Percentiles rank a stretch among this genome's conserved stretches.
phyloP scores from a whole-genome alignment of 2,888 invertebrate species.

The Epinotia ramella region DNA sequence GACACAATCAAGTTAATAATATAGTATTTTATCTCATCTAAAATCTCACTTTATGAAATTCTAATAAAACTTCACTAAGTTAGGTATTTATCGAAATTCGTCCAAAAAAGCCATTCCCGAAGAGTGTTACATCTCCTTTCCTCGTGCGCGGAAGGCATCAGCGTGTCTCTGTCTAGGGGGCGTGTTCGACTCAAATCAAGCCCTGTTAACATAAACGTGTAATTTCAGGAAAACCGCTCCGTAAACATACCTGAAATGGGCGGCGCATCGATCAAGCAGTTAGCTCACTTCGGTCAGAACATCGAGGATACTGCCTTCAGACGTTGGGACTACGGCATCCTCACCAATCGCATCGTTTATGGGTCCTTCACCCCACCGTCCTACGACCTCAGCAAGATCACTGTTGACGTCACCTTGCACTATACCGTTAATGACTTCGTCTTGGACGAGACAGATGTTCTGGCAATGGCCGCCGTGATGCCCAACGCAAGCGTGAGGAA shows the following conservation, averaged over 20 bases:
- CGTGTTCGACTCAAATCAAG: no score
- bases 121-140: no score
- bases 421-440: slow-evolving; percentile 52
- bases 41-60: no score
- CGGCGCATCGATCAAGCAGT: slow-evolving; percentile 53
- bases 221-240: slow-evolving; percentile 4
- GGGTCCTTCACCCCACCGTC: slow-evolving; percentile 41
- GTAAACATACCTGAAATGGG: slow-evolving; percentile 33
- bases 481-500: slow-evolving; percentile 49
- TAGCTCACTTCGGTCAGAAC: slow-evolving; percentile 56
- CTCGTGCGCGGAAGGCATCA: no score
- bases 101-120: no score
- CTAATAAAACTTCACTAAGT: no score
- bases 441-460: slow-evolving; percentile 50
- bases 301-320: slow-evolving; percentile 51
- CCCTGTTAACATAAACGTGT: not conserved
- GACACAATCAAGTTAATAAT: no score
- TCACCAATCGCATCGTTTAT: slow-evolving; percentile 49
- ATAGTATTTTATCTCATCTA: no score
- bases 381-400: slow-evolving; percentile 51
- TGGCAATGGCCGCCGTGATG: slow-evolving; percentile 51
- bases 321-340: slow-evolving; percentile 51
- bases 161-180: no score
- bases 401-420: slow-evolving; percentile 51
- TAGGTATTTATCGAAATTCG: no score